Percentiles rank a stretch among this genome's conserved stretches.
phyloP scores from a whole-genome alignment of 2,888 invertebrate species.

The Oscheius myriophilus region DNA sequence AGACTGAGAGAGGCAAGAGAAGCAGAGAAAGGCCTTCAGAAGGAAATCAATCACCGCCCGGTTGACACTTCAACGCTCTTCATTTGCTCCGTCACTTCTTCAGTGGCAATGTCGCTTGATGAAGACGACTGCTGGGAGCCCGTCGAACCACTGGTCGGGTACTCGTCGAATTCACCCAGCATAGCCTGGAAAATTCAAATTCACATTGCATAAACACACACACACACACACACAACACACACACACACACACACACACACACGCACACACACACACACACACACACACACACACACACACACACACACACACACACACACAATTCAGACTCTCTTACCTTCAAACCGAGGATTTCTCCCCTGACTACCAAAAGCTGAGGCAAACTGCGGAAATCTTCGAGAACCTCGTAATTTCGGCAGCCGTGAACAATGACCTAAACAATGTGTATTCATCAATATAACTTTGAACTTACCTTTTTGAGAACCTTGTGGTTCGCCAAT shows the following conservation, averaged over 20 bases:
- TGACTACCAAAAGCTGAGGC: constrained; percentile 70
- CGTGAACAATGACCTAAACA: constrained; percentile 58
- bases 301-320: too few species aligned
- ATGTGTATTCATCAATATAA: not conserved
- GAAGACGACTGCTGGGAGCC: constrained; percentile 24
- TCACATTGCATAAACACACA: too few species aligned
- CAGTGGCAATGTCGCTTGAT: constrained; percentile 6
- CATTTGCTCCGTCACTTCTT: constrained; percentile 18
- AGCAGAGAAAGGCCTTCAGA: not conserved
- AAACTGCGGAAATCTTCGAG: constrained; percentile 67
- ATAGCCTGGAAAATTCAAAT: constrained; percentile 51
- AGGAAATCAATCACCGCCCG: constrained; percentile 8
- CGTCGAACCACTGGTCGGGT: constrained; percentile 24
- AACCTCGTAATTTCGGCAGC: constrained; percentile 70
- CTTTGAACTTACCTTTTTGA: constrained; percentile 62
- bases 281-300: too few species aligned
- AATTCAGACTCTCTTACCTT: constrained; percentile 46
- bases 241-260: not conserved
- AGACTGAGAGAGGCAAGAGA: not conserved
- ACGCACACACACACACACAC: too few species aligned
- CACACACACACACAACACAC: too few species aligned
- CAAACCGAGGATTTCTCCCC: constrained; percentile 69
- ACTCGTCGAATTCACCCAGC: constrained; percentile 61
- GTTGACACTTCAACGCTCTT: constrained; percentile 19
- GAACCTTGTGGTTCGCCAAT: constrained; percentile 61